A percentile compares a stretch with the other conserved stretches of the same genome.
These are phyloP conservation scores for Idaea straminata DNA, from an alignment of 2,888 invertebrate species.

Conservation along the genomic window DNA sequence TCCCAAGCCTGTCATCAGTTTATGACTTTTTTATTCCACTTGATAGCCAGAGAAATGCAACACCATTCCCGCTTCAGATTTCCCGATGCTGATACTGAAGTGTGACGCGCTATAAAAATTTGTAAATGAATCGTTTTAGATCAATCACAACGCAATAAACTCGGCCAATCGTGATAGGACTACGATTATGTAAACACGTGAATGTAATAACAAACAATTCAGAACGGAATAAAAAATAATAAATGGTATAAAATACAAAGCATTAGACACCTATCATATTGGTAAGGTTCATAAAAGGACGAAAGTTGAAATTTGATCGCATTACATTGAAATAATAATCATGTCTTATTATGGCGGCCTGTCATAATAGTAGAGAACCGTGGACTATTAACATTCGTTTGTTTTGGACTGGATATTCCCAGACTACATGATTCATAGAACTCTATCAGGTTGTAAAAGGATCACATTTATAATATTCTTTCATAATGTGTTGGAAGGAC, in stretches of 20 bases:
- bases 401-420: conserved; percentile 6
- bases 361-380: conserved; percentile 55
- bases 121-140: conserved; percentile 52
- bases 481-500: conserved; percentile 51
- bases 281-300: conserved; percentile 41
- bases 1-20: conserved; percentile 75
- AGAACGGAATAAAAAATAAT: conserved; percentile 17
- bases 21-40: conserved; percentile 77
- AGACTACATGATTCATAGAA: neutral
- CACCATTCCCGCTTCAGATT: conserved; percentile 67
- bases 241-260: conserved; percentile 20
- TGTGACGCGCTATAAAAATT: conserved; percentile 50
- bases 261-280: conserved; percentile 23
- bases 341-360: conserved; percentile 56
- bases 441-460: conserved; percentile 23
- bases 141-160: conserved; percentile 42
- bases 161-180: conserved; percentile 28
- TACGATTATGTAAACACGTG: conserved; percentile 23
- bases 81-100: conserved; percentile 56
- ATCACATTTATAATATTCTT: conserved; percentile 42
- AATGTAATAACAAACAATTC: conserved; percentile 20
- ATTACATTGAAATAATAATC: conserved; percentile 58
- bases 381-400: conserved; percentile 33
- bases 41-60: conserved; percentile 71
- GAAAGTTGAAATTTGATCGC: conserved; percentile 46